Evolutionary conservation across 92 coral and sea anemone genomes (phyloP).

Genomic region (Diadumene lineata): DNA sequence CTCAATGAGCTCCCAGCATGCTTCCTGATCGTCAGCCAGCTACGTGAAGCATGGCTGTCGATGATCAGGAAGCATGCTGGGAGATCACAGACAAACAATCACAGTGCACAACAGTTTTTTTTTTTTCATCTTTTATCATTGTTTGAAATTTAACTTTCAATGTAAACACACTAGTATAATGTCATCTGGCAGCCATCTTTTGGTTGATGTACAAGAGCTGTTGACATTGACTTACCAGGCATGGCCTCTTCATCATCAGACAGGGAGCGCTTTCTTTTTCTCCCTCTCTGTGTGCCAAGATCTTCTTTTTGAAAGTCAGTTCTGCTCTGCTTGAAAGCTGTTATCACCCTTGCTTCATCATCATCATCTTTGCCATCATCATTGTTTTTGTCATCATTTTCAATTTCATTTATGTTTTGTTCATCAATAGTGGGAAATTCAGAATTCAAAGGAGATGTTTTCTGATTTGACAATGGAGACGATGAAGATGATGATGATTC

Average conservation of each 20-base stretch:
- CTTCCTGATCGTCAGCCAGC: too few species aligned
- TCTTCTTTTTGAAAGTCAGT: neutral
- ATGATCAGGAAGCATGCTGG: too few species aligned
- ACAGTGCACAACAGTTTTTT: too few species aligned
- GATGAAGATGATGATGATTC: slow-evolving; percentile 12
- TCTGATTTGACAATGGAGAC: slow-evolving; percentile 2
- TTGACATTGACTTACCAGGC: neutral
- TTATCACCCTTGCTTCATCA: too few species aligned
- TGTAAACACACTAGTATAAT: too few species aligned
- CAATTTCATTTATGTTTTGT: neutral
- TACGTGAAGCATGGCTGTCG: too few species aligned
- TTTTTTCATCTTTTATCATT: too few species aligned
- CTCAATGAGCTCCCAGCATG: too few species aligned
- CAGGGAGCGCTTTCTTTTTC: slow-evolving; percentile 14
- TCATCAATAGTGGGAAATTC: slow-evolving; percentile 1
- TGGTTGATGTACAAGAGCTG: neutral
- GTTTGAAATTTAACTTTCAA: too few species aligned
- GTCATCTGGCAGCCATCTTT: neutral
- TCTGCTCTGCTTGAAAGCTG: neutral
- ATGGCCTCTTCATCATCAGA: slow-evolving; percentile 20
- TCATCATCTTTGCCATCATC: too few species aligned
- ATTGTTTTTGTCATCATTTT: neutral
- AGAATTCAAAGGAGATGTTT: slow-evolving; percentile 21
- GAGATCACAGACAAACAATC: too few species aligned
- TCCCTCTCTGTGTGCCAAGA: slow-evolving; percentile 7